phyloP scores from a whole-genome alignment of 2,888 invertebrate genomes.

The Trichogramma evanescens region DNA sequence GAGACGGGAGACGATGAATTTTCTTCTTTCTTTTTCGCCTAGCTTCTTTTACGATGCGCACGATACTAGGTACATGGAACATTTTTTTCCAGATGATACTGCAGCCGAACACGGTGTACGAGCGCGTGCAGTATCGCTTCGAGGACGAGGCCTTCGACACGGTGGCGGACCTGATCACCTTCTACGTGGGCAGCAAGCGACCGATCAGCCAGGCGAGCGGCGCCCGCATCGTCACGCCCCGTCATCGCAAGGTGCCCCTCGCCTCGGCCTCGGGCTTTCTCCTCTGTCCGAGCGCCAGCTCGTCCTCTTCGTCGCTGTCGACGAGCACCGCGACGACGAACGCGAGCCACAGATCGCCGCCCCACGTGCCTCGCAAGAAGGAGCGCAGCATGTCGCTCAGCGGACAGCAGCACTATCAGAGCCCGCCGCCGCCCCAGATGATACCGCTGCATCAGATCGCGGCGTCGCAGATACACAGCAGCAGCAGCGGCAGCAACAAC shows the following conservation, averaged over 20 bases:
- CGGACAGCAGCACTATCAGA: conserved; percentile 15
- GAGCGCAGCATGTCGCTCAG: conserved; percentile 76
- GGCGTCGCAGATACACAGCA: conserved; percentile 19
- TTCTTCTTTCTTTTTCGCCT: not conserved
- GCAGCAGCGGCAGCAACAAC: conserved; percentile 24
- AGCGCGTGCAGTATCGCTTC: conserved; percentile 85
- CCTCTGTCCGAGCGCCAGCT: conserved; percentile 46
- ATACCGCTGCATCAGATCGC: conserved; percentile 9
- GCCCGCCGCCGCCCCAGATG: conserved; percentile 18
- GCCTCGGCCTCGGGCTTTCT: conserved; percentile 38
- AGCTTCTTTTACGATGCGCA: not conserved
- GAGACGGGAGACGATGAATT: not conserved
- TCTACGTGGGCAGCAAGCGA: conserved; percentile 84
- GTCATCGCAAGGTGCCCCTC: conserved; percentile 72
- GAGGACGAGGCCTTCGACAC: conserved; percentile 91
- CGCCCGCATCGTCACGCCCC: conserved; percentile 78
- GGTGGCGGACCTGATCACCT: conserved; percentile 87
- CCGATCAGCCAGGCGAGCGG: conserved; percentile 84
- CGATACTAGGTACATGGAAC: not conserved
- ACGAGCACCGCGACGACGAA: not conserved
- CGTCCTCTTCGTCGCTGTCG: conserved; percentile 55
- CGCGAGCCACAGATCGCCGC: conserved; percentile 32
- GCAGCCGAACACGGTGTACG: conserved; percentile 86
- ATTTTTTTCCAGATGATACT: conserved; percentile 59
- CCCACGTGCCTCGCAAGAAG: conserved; percentile 51